These are phyloP conservation scores for Acronicta alni DNA, from an alignment of 2,888 invertebrate species.

Conservation along the genomic window DNA sequence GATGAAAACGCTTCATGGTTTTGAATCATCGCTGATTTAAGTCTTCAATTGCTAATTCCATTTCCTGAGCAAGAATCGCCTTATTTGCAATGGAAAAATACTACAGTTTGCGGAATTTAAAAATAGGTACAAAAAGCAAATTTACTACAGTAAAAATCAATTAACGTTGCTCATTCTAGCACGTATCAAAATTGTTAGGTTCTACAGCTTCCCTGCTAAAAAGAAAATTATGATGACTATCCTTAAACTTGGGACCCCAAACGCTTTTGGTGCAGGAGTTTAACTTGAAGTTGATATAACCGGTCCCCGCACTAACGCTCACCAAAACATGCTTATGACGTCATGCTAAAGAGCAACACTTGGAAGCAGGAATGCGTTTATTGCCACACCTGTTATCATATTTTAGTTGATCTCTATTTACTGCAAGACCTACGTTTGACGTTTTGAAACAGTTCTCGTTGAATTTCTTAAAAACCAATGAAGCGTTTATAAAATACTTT, in stretches of 20 bases:
- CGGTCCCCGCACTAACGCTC: constrained; percentile 50
- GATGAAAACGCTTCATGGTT: constrained; percentile 13
- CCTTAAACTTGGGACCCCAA: constrained; percentile 38
- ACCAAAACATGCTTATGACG: constrained; percentile 56
- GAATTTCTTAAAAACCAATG: background rate
- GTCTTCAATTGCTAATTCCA: too few species aligned
- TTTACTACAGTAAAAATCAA: too few species aligned
- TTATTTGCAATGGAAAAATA: too few species aligned
- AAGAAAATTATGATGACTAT: constrained; percentile 17
- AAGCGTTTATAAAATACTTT: constrained; percentile 1
- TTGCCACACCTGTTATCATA: constrained; percentile 36
- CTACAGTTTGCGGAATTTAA: too few species aligned
- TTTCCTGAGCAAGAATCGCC: too few species aligned
- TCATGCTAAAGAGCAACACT: constrained; percentile 40
- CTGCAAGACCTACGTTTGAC: background rate
- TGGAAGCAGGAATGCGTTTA: constrained; percentile 42
- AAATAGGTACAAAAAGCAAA: too few species aligned
- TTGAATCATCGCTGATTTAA: background rate
- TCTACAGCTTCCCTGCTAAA: background rate
- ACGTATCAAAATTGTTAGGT: too few species aligned
- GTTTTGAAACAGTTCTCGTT: background rate
- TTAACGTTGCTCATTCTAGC: too few species aligned
- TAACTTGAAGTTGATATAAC: constrained; percentile 49
- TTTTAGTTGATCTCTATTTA: constrained; percentile 9
- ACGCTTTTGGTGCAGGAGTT: constrained; percentile 42